phyloP scores from a whole-genome alignment of 2,113 vertebrate species.

The Hemiscyllium ocellatum region DNA sequence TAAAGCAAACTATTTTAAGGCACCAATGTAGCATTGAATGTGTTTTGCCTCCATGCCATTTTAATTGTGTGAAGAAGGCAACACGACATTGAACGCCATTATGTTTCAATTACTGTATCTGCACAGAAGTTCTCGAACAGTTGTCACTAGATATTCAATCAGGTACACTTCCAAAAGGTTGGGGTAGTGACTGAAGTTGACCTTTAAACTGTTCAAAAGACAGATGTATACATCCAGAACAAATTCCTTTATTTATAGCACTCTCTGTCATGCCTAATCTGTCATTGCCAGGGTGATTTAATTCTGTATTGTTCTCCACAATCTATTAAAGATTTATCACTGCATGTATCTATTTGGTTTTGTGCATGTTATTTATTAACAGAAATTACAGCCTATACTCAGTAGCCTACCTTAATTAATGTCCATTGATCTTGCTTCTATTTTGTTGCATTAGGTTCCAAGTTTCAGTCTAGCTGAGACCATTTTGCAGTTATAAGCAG shows the following conservation, averaged over 20 bases:
- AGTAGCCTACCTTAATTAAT: background rate
- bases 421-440: background rate
- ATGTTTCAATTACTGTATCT: background rate
- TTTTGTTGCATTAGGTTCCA: background rate
- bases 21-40: background rate
- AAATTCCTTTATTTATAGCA: background rate
- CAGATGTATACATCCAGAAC: background rate
- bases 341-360: background rate
- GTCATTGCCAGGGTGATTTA: background rate
- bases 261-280: background rate
- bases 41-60: background rate
- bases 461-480: background rate
- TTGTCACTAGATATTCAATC: background rate
- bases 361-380: background rate
- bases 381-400: background rate
- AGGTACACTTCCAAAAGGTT: background rate
- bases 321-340: background rate
- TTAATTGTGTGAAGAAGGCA: background rate
- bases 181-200: no score
- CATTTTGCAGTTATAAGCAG: background rate
- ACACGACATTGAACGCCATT: background rate
- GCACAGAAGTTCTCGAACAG: background rate
- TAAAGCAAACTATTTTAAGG: background rate
- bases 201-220: background rate
- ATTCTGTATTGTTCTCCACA: background rate